A percentile compares a stretch with the other conserved stretches of the same genome.
phyloP scores from a whole-genome alignment of 2,113 vertebrate species.

The Odontesthes bonariensis region DNA sequence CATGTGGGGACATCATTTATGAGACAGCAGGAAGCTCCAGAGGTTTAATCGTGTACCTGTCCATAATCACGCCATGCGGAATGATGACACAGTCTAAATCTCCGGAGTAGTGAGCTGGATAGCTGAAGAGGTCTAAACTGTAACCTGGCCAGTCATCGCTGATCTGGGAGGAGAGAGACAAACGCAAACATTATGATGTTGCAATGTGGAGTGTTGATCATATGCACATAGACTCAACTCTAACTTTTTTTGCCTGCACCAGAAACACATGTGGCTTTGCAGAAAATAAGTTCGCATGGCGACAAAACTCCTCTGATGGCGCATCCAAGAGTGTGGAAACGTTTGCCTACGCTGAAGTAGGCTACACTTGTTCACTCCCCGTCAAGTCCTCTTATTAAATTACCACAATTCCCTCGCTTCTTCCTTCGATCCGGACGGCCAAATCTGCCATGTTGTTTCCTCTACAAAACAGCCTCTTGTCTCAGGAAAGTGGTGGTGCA shows the following conservation, averaged over 20 bases:
- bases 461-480: background rate
- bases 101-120: conserved; percentile 88
- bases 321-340: conserved; percentile 4
- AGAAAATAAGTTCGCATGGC: background rate
- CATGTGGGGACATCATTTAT: background rate
- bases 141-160: conserved; percentile 90
- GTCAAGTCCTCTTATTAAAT: conserved; percentile 35
- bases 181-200: conserved; percentile 1
- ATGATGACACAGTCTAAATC: conserved; percentile 90
- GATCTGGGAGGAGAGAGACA: conserved; percentile 80
- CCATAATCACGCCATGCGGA: conserved; percentile 92
- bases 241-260: background rate
- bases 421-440: conserved; percentile 26
- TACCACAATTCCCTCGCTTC: conserved; percentile 80
- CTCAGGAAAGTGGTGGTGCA: conserved; percentile 6
- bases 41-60: conserved; percentile 82
- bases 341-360: background rate
- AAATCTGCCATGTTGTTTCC: conserved; percentile 80
- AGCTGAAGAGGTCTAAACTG: conserved; percentile 90
- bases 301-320: background rate
- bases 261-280: background rate
- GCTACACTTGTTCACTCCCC: conserved; percentile 2
- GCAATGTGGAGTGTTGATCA: background rate
- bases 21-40: background rate
- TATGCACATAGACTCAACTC: background rate